Evolutionary conservation across 2,113 vertebrate species (phyloP).

Genomic region (Calonectris borealis): DNA sequence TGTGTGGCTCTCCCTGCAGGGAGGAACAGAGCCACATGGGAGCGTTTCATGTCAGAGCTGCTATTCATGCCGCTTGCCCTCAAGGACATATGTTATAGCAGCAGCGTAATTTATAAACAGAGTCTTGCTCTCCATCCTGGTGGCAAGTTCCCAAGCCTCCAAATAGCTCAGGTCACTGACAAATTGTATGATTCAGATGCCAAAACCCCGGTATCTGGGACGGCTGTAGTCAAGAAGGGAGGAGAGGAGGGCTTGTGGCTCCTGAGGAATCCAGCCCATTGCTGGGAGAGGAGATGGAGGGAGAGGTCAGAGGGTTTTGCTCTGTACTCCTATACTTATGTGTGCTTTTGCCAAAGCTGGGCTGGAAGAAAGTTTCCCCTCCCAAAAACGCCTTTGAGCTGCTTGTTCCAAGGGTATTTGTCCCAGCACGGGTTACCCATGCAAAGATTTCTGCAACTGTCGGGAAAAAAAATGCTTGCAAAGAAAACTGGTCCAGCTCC

Average conservation of each 20-base stretch:
- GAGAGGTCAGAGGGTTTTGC: background rate
- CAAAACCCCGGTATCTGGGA: background rate
- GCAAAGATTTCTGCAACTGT: background rate
- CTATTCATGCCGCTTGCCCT: background rate
- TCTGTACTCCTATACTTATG: background rate
- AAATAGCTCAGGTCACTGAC: background rate
- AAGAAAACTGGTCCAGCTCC: background rate
- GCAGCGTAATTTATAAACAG: background rate
- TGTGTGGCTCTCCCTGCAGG: accelerated
- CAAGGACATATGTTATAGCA: background rate
- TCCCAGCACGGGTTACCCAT: background rate
- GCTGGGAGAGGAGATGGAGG: background rate
- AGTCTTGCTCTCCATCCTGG: background rate
- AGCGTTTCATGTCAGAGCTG: background rate
- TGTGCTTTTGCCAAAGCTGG: background rate
- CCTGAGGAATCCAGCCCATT: background rate
- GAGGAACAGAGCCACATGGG: background rate
- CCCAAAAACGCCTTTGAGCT: background rate
- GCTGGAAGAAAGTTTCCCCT: background rate
- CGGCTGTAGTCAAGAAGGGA: background rate
- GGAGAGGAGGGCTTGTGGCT: background rate
- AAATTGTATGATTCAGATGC: background rate
- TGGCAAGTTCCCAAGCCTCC: background rate
- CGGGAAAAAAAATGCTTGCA: background rate
- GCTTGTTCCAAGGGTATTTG: background rate